Base-by-base conservation (phyloP, 2,113 vertebrate genomes). In the Diglossa brunneiventris region DNA sequence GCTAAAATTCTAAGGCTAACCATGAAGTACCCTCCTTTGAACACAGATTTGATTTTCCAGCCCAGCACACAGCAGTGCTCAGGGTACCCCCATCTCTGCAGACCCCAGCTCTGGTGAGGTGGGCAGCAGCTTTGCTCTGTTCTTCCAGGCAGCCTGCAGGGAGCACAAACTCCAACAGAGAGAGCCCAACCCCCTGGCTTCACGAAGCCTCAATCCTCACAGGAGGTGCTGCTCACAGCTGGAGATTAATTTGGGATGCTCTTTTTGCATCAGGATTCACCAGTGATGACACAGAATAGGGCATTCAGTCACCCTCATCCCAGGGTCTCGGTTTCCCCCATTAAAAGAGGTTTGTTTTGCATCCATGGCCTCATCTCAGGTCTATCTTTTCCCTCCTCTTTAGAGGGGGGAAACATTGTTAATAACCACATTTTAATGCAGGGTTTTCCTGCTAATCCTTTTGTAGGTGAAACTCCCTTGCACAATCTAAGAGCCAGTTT, bases 321-420 rank as follows among this genome's bases (percentile, higher is more conserved):
- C 0, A 0, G 37, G 39, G 15, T 12, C 46, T 42, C n/a, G 46
- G 21, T 42, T 69, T 62, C 19, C 17, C 28, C 10, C 26, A 3
- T 31, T 17, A n/a, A 21, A 62, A 64, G 5, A 58, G 47, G 30
- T 44, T 86, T 68, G 33, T n/a, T 77, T 64, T 55, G 30, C 9
- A 73, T 33, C 13, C 27, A 53, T n/a, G 73, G 39, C 13, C 27
- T 76, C 55, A 52, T 20, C 35, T 58, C 61, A 35, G 23, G 30
- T 31, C 21, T 44, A 3, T 39, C 30, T 63, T 82, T 42, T 11
- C 33, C 31, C 14, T 6, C 4, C 23, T 55, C 35, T 20, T 77
- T 35, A 5, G 15, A 4, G 23, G 3, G 22, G 7, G 23, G 2
- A 59, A 35, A 56, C 35, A 72, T 39, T 81, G 22, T 72, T 44